Evolutionary conservation across 2,113 vertebrate genomes (phyloP).

Genomic region (Mungos mungo): DNA sequence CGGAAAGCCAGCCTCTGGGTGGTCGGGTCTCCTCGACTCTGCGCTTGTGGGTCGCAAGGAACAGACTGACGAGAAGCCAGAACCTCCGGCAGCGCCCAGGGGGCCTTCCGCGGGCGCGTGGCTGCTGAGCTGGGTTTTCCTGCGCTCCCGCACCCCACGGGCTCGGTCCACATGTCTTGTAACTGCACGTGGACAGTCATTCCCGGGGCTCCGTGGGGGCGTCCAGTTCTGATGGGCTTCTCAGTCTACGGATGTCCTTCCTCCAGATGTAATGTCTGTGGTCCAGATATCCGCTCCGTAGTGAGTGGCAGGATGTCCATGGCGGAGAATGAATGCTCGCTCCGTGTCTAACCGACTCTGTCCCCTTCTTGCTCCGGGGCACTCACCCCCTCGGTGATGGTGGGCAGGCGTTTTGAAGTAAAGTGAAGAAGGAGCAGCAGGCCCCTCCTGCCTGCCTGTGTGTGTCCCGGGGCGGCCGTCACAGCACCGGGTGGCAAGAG

Average conservation of each 20-base stretch:
- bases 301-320: no score
- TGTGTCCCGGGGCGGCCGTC: accelerated
- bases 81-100: accelerated
- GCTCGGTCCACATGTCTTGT: accelerated
- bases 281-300: neutral
- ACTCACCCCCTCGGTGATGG: accelerated
- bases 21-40: no score
- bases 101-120: accelerated
- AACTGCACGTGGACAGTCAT: accelerated
- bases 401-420: neutral
- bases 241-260: neutral
- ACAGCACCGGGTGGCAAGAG: no score
- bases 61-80: neutral
- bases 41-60: neutral
- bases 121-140: no score
- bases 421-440: accelerated
- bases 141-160: accelerated
- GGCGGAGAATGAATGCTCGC: neutral
- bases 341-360: accelerated
- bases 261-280: no score
- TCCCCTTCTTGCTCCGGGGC: accelerated
- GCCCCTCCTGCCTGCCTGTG: neutral
- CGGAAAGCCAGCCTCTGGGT: neutral
- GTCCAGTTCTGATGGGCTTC: accelerated
- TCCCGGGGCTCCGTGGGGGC: accelerated